Evolutionary conservation across 2,113 vertebrate genomes (phyloP), one percentile per base, ranked within the genome.

Genomic region (Podarcis cretensis): DNA sequence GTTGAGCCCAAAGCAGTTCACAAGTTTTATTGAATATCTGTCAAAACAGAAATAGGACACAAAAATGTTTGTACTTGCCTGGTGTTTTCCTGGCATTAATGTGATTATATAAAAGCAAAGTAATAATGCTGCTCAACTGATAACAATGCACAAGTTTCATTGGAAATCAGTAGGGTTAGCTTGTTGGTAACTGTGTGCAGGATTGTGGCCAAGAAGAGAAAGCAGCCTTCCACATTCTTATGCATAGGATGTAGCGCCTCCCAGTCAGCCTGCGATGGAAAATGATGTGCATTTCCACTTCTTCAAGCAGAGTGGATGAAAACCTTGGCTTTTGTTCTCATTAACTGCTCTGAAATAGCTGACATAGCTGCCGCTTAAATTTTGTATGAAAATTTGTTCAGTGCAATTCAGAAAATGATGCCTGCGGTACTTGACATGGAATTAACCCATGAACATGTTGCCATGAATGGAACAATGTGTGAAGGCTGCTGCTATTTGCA

Each of bases 21-120:
- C 30, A 81, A 71, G 16, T 81, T 87, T 81, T 81, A 71, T 57
- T 81, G 66, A 81, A 81, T 48, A 63, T 73, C n/a, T 87, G 23
- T 73, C 32, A 73, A 87, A 87, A 87, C 23, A 74, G 68, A 73
- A 87, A 37, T 37, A 30, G n/a, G 37, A 3, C 23, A 37, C 68
- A 73, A 69, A 87, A 81, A 40, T 59, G 27, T 40, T 37, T 63
- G 25, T n/a, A 71, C 9, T 40, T 74, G 25, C 35, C 25, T 81
- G 32, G 25, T 81, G 48, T 63, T 87, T 74, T 87, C 54, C 32
- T 74, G 48, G 8, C 68, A 5, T 87, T 87, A 20, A n/a, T 87
- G 66, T 84, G 43, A 57, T 74, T 73, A 54, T 54, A 59, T 74
- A 74, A 84, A 54, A 54, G 66, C 48, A 80, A 69, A 35, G 23